Base-by-base conservation (phyloP, 2,888 invertebrate genomes). In the Oscheius myriophilus region DNA sequence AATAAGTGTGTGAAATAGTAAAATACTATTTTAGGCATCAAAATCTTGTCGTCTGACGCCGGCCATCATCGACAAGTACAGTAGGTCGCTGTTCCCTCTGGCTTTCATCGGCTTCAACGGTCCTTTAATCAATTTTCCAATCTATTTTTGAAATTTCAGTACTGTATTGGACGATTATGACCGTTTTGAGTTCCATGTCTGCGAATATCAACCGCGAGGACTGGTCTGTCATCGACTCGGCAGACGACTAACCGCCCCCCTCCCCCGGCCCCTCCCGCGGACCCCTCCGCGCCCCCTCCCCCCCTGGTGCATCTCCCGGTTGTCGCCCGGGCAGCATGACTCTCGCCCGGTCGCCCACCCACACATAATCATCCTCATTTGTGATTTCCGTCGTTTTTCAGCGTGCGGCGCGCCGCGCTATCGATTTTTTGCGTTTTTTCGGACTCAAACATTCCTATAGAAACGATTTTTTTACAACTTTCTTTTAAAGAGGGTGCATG, bases 1-100 rank as follows among this genome's bases (percentile, higher is more conserved):
- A 33, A 33, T 9, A 33, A 33, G 4, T 6, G 9, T 33, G 33
- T 33, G 9, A 33, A 33, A 3, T 33, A 6, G 3, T 33, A 16
- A 49, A 61, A n/a, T n/a, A 21, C 2, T 9, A 14, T 42, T 75
- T 25, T 51, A 78, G 78, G 70, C 78, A 21, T 69, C 75, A n/a
- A 72, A 73, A 55, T 70, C 76, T 1, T 78, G 75, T 53, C 79
- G 75, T 74, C 70, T 51, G 88, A 94, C 94, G 85, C 95, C 95
- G 71, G 95, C 95, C 88, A 96, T 95, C 89, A 97, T 97, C 89
- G 97, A 97, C 91, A 96, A 96, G 90, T 96, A 96, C 89, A 96
- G 96, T 75, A 92, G 97, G 87, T 94, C 96, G 89, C 92, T 96
- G 86, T 98, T 98, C 89, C 97, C 97, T 12, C 57, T 81, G 2